These are phyloP conservation scores for Empidonax traillii DNA, from an alignment of 2,113 vertebrate species.

Conservation along the genomic window DNA sequence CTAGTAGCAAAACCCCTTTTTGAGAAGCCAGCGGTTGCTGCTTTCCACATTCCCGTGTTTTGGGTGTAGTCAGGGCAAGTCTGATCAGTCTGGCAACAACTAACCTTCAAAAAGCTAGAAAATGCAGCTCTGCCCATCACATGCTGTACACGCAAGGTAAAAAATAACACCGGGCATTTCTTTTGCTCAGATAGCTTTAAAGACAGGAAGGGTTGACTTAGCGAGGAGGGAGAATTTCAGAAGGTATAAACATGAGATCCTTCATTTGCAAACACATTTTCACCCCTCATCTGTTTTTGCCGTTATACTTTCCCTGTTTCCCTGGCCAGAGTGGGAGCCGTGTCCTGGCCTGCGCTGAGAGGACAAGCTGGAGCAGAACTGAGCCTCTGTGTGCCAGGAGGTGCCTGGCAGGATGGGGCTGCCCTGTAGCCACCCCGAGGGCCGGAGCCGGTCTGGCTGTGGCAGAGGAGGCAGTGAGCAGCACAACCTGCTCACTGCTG, in stretches of 20 bases:
- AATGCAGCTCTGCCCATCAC: not conserved
- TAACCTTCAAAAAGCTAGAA: not conserved
- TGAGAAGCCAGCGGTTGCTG: not conserved
- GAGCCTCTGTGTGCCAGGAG: not conserved
- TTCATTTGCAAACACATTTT: rapidly evolving
- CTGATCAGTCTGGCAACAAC: not conserved
- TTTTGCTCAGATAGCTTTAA: not conserved
- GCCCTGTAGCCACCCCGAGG: not conserved
- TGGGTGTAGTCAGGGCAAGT: not conserved
- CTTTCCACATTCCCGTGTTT: not conserved
- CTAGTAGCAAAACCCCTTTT: constrained; percentile 29
- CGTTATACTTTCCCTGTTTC: not conserved
- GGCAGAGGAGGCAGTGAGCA: not conserved
- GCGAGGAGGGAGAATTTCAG: not conserved
- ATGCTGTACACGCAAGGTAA: not conserved
- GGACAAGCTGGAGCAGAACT: not conserved
- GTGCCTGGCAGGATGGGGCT: not conserved
- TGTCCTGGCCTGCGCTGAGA: not conserved
- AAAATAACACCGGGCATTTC: not conserved
- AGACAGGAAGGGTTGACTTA: not conserved
- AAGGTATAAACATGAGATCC: not conserved
- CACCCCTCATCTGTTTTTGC: not conserved
- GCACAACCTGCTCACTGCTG: not conserved
- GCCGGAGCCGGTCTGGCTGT: not conserved
- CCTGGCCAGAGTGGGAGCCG: rapidly evolving